phyloP scores from a whole-genome alignment of 2,888 invertebrate genomes.

The Cosmorhoe ocellata region DNA sequence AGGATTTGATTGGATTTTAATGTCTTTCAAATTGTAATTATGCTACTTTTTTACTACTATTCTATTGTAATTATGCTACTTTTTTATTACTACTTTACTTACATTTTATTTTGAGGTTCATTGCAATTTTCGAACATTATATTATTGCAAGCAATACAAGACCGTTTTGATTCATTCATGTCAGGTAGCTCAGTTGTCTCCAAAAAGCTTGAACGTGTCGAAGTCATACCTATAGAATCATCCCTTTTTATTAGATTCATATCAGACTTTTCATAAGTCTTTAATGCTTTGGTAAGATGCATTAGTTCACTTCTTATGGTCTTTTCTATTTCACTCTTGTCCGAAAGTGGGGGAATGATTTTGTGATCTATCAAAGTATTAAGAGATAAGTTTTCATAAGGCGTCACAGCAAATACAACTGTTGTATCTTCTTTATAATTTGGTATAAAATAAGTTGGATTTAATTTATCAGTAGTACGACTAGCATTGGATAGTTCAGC shows the following conservation, averaged over 20 bases:
- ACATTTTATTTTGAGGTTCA: conserved; percentile 59
- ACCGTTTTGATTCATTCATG: conserved; percentile 36
- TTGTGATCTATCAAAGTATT: conserved; percentile 37
- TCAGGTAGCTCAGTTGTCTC: conserved; percentile 14
- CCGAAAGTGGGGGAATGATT: conserved; percentile 23
- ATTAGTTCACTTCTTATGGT: conserved; percentile 33
- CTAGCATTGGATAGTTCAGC: conserved; percentile 18
- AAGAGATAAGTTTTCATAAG: conserved; percentile 41
- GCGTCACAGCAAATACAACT: conserved; percentile 27
- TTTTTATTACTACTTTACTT: conserved; percentile 34
- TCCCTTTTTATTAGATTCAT: conserved; percentile 17
- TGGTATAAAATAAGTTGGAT: not conserved
- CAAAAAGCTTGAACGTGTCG: conserved; percentile 15
- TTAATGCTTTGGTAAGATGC: conserved; percentile 39
- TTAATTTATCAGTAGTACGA: conserved; percentile 2
- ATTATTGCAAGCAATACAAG: conserved; percentile 64
- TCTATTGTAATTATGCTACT: too few relatives aligned
- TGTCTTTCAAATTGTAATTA: too few relatives aligned
- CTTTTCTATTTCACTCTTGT: conserved; percentile 24
- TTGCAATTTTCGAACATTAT: conserved; percentile 50
- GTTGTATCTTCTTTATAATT: conserved; percentile 25
- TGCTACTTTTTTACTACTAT: too few relatives aligned
- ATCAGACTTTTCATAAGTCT: conserved; percentile 37
- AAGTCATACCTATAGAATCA: conserved; percentile 10
- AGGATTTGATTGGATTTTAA: too few relatives aligned